phyloP scores from a whole-genome alignment of 2,113 vertebrate species.

The Sardina pilchardus region DNA sequence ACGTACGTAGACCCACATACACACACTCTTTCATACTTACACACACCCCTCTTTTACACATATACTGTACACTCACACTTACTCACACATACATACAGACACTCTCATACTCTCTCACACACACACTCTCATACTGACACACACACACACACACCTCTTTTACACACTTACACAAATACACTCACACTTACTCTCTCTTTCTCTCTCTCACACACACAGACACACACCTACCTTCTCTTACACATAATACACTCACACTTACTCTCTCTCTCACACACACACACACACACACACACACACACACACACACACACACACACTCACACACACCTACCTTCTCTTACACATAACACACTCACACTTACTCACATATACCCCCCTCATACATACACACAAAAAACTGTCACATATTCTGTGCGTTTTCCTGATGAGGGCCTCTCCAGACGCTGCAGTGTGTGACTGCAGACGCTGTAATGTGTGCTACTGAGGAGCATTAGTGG shows the following conservation, averaged over 20 bases:
- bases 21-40: too few species aligned
- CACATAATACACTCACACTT: background rate
- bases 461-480: background rate
- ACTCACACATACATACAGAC: background rate
- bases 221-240: background rate
- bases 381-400: background rate
- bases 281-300: background rate
- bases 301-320: background rate
- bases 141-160: background rate
- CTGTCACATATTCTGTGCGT: background rate
- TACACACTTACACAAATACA: too few species aligned
- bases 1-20: too few species aligned
- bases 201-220: background rate
- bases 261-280: background rate
- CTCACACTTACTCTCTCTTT: background rate
- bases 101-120: slow-evolving; percentile 33
- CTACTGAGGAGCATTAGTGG: background rate
- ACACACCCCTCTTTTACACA: too few species aligned
- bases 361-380: background rate
- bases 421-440: slow-evolving; percentile 17
- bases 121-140: background rate
- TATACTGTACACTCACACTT: background rate
- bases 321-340: background rate
- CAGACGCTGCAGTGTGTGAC: too few species aligned
- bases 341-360: background rate